Evolutionary conservation across 2,888 invertebrate species (phyloP).

Genomic region (Ellobium chinense): DNA sequence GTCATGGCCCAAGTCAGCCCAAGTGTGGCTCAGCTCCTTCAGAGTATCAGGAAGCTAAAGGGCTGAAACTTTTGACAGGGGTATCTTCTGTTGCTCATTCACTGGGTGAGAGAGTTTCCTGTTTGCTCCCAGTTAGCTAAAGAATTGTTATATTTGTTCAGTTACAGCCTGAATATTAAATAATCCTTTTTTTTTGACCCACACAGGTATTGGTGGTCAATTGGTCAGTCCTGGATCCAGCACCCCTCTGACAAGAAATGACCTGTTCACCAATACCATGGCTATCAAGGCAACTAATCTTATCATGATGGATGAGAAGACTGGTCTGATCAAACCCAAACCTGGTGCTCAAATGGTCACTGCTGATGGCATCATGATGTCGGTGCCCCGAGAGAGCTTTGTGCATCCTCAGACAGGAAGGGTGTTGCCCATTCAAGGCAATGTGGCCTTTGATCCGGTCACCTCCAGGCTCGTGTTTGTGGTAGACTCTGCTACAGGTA

Average conservation of each 20-base stretch:
- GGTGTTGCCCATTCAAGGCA: conserved; percentile 73
- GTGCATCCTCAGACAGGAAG: conserved; percentile 75
- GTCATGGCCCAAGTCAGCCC: no score
- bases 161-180: no score
- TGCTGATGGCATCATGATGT: conserved; percentile 61
- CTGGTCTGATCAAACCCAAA: conserved; percentile 71
- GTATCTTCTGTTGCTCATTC: no score
- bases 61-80: no score
- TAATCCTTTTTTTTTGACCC: not conserved
- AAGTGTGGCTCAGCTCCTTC: no score
- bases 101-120: no score
- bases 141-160: no score
- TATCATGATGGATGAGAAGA: conserved; percentile 62
- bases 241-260: conserved; percentile 58
- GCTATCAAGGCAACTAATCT: conserved; percentile 55
- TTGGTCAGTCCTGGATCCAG: conserved; percentile 63
- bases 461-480: conserved; percentile 72
- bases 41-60: no score
- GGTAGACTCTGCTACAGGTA: conserved; percentile 74
- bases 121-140: no score
- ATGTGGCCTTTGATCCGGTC: conserved; percentile 73
- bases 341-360: conserved; percentile 67
- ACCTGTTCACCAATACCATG: conserved; percentile 52
- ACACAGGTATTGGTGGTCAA: conserved; percentile 67
- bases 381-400: conserved; percentile 68